Evolutionary conservation across 1,140 invertebrate species (phyloP), one percentile per base, ranked within the genome.

Genomic region (Drosophila ambigua): DNA sequence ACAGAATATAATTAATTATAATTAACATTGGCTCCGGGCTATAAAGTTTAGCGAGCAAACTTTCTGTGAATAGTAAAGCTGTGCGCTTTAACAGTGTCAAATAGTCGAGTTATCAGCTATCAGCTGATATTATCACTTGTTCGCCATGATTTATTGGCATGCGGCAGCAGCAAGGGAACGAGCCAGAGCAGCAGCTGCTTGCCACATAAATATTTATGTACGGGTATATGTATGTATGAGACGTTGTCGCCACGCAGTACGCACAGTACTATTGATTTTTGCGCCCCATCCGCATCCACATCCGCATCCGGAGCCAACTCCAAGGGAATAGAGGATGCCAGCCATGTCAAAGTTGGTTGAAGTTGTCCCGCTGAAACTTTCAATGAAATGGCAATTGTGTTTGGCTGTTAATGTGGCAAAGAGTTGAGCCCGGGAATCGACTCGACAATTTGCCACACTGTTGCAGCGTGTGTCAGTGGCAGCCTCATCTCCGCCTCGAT

Each of bases 261-360:
- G 35, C 35, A 39, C 35, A 13, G 35, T 65, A 51, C 46, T 77
- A 84, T 84, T 77, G 81, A 84, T 84, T 87, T 85, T 73, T 48
- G 59, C 62, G 59, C 39, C 41, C 63, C 63, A 55, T 16, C 4
- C 35, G 35, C 35, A 31, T 23, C 20, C 20, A 2, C 20, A 20
- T 26, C 45, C 45, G 16, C 57, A 48, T 26, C 20, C 43, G 16
- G 41, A 9, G 23, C 6, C 28, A 8, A 20, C 48, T 26, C 46
- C 2, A 23, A 11, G 4, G 5, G 28, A 78, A 24, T 20, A 53
- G 57, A 59, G 59, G 43, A 48, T 59, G 23, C 50, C 50, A 39
- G 26, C 28, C 51, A 72, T 87, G 82, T 68, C 82, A 87, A 74
- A 81, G 53, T 71, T 78, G 60, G 78, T 60, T 81, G 75, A 78